Percentiles rank a stretch among this genome's conserved stretches.
phyloP scores from a whole-genome alignment of 1,140 invertebrate species.

The Aphaenogaster rudis region DNA sequence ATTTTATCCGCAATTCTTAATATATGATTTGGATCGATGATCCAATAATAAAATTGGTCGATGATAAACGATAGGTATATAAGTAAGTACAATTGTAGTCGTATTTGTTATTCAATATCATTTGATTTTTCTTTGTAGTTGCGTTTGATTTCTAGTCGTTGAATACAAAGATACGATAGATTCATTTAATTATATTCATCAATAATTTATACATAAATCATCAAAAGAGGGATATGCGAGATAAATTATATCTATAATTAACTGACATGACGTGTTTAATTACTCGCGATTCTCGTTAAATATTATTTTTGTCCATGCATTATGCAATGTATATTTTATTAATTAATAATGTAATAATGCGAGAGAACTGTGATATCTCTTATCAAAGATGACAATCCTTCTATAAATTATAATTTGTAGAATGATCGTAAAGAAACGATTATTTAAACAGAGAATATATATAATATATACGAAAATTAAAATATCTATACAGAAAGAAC shows the following conservation, averaged over 20 bases:
- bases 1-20: slow-evolving; percentile 15
- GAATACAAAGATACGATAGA: slow-evolving; percentile 28
- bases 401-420: neutral
- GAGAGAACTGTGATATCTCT: neutral
- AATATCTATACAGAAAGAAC: neutral
- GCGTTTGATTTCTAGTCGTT: slow-evolving; percentile 1
- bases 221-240: slow-evolving; percentile 34
- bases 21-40: neutral
- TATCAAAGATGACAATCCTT: slow-evolving; percentile 6
- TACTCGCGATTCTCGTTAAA: slow-evolving; percentile 52
- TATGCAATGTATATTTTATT: slow-evolving; percentile 45
- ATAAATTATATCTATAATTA: slow-evolving; percentile 51
- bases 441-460: neutral
- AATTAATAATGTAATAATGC: slow-evolving; percentile 46
- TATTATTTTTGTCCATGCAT: slow-evolving; percentile 42
- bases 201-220: slow-evolving; percentile 46
- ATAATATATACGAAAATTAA: neutral
- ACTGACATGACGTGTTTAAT: slow-evolving; percentile 32
- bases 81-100: neutral
- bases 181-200: slow-evolving; percentile 50
- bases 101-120: slow-evolving; percentile 26
- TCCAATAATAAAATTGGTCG: slow-evolving; percentile 20
- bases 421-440: neutral
- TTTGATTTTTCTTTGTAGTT: slow-evolving; percentile 19
- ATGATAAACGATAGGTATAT: neutral